phyloP scores from a whole-genome alignment of 2,113 vertebrate genomes.

The Xenopus tropicalis region DNA sequence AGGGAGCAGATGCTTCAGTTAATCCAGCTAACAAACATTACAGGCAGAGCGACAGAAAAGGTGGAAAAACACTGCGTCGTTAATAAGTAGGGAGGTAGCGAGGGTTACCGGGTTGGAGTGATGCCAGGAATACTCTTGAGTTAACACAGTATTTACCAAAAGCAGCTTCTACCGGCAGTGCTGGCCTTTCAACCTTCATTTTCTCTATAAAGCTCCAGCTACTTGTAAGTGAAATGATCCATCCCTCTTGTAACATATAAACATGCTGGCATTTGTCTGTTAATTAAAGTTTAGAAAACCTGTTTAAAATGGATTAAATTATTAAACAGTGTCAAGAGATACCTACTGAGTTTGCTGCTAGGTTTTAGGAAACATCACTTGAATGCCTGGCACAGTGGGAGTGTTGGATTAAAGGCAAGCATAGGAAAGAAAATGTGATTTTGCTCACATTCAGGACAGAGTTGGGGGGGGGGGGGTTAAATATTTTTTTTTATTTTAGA shows the following conservation, averaged over 20 bases:
- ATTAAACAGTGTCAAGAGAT: constrained; percentile 2
- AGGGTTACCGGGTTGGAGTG: not conserved
- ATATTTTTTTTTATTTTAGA: too few relatives aligned
- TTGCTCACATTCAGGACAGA: too few relatives aligned
- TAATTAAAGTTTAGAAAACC: constrained; percentile 27
- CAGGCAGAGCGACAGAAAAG: not conserved
- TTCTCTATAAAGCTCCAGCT: not conserved
- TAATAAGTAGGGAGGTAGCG: not conserved
- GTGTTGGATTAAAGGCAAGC: not conserved
- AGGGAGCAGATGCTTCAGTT: not conserved
- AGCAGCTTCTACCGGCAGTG: not conserved
- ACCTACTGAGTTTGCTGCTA: not conserved
- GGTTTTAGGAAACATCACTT: constrained; percentile 3
- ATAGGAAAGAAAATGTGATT: not conserved
- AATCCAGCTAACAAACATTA: not conserved
- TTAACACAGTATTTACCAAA: not conserved
- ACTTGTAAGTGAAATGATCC: not conserved
- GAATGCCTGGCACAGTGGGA: not conserved
- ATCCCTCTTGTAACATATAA: not conserved
- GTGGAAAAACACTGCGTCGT: not conserved
- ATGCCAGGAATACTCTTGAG: not conserved
- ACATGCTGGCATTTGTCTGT: constrained; percentile 3
- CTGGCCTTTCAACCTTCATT: not conserved
- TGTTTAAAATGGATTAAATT: constrained; percentile 8
- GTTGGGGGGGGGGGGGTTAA: too few relatives aligned